Evolutionary conservation across 1,140 invertebrate species (phyloP).

Genomic region (Homalodisca vitripennis): DNA sequence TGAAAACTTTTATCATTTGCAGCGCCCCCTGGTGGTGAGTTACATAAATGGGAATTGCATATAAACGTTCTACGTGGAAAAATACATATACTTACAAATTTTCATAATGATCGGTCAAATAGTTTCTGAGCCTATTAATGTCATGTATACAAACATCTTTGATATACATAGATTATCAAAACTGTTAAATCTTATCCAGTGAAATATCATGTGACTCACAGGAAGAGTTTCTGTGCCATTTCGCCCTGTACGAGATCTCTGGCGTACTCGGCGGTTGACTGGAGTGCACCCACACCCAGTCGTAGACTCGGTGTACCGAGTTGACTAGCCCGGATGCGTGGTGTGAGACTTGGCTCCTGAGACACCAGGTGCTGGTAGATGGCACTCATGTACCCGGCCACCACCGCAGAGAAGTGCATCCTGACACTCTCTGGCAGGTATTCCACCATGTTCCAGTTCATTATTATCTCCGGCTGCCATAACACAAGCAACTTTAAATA

Average conservation of each 20-base stretch:
- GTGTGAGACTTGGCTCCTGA: slow-evolving; percentile 42
- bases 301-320: slow-evolving; percentile 48
- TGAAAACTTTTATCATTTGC: no score
- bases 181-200: no score
- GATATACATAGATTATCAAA: no score
- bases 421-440: slow-evolving; percentile 75
- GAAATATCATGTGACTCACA: slow-evolving; percentile 56
- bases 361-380: slow-evolving; percentile 58
- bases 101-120: no score
- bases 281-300: slow-evolving; percentile 52
- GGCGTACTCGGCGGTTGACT: slow-evolving; percentile 57
- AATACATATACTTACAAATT: no score
- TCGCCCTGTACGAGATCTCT: slow-evolving; percentile 68
- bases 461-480: slow-evolving; percentile 69
- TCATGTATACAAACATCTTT: no score
- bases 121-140: no score
- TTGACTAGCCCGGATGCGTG: slow-evolving; percentile 42
- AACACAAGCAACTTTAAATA: no score
- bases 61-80: no score
- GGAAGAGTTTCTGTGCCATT: slow-evolving; percentile 79
- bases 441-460: slow-evolving; percentile 89
- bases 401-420: slow-evolving; percentile 67
- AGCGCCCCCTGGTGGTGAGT: no score
- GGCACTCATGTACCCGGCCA: slow-evolving; percentile 78
- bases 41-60: no score